These are phyloP conservation scores for Ammodytes dubius DNA, from an alignment of 2,113 vertebrate genomes.

Conservation along the genomic window DNA sequence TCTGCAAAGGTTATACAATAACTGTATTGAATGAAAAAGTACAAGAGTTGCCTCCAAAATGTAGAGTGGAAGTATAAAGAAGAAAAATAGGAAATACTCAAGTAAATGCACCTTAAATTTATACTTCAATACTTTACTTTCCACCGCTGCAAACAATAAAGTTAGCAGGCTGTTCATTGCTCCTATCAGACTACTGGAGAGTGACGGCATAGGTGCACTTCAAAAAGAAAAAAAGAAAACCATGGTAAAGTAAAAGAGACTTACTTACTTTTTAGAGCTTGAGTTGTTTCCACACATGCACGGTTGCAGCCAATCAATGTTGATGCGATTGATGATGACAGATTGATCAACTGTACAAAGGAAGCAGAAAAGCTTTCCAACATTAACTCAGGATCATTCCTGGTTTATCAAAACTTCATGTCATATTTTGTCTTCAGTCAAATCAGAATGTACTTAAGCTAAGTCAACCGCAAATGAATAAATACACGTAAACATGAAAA, in stretches of 20 bases:
- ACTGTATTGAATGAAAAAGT: not conserved
- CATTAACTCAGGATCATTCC: too few relatives aligned
- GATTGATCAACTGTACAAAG: not conserved
- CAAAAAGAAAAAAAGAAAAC: not conserved
- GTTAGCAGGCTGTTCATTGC: not conserved
- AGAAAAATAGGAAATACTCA: not conserved
- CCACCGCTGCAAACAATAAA: not conserved
- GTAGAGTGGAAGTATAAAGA: not conserved
- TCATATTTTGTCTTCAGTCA: not conserved
- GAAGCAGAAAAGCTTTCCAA: not conserved
- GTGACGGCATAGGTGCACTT: not conserved
- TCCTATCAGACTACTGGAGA: not conserved
- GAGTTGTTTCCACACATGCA: not conserved
- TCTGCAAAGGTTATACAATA: not conserved
- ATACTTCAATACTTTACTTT: not conserved
- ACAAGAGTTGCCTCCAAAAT: not conserved
- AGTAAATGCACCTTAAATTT: not conserved
- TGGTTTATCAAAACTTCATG: too few relatives aligned
- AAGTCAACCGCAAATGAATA: not conserved
- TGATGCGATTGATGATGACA: not conserved
- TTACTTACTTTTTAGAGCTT: not conserved
- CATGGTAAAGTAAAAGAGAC: not conserved
- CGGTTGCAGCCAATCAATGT: not conserved
- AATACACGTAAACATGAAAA: not conserved
- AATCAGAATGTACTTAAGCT: not conserved